Evolutionary conservation across 1,140 invertebrate genomes (phyloP).

Genomic region (Sycobia sp.): DNA sequence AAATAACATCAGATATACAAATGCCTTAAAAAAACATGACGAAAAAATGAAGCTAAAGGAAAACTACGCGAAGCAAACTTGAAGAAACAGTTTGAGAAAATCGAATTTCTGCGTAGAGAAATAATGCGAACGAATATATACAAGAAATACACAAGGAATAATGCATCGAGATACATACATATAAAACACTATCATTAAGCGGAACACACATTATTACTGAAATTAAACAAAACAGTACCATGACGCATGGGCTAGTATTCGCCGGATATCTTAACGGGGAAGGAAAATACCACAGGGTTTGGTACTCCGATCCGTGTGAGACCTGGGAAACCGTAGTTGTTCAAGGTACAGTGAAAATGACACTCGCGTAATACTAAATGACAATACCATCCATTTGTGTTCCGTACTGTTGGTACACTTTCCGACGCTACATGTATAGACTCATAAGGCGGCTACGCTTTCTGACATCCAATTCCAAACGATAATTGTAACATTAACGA

Average conservation of each 20-base stretch:
- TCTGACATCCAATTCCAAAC: slow-evolving; percentile 18
- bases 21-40: too few species aligned
- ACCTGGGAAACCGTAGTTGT: neutral
- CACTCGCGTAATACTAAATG: neutral
- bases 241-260: neutral
- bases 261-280: neutral
- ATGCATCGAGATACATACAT: neutral
- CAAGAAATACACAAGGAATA: too few species aligned
- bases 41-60: too few species aligned
- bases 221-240: neutral
- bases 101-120: too few species aligned
- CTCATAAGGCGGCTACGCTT: slow-evolving; percentile 1
- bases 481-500: slow-evolving; percentile 21
- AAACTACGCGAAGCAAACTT: too few species aligned
- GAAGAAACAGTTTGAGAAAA: too few species aligned
- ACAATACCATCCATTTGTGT: neutral
- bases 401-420: neutral
- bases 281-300: neutral
- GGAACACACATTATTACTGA: neutral
- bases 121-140: neutral
- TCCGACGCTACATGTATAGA: neutral
- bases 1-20: too few species aligned
- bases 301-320: neutral
- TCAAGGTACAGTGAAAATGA: neutral
- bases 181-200: too few species aligned